A percentile compares a stretch with the other conserved stretches of the same genome.
These are phyloP conservation scores for Drosophila pectinifera DNA, from an alignment of 1,140 invertebrate species.

Conservation along the genomic window DNA sequence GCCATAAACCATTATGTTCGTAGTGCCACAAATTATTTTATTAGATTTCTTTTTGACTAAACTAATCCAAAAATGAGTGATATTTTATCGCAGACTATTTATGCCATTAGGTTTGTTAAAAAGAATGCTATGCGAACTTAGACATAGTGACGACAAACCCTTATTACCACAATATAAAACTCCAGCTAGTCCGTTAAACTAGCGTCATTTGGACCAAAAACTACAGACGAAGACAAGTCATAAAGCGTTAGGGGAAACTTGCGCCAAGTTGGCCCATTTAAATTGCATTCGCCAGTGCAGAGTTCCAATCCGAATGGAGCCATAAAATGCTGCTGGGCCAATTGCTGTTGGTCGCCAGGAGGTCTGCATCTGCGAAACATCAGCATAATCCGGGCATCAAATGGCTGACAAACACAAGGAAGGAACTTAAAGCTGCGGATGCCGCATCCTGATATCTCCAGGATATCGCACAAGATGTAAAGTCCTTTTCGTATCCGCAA, in stretches of 20 bases:
- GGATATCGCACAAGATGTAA: constrained; percentile 37
- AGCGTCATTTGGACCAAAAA: constrained; percentile 9
- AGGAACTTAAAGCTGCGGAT: constrained; percentile 36
- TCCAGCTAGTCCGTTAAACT: constrained; percentile 7
- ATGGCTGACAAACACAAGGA: constrained; percentile 36
- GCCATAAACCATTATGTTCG: too few species aligned
- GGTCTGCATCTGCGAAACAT: constrained; percentile 53
- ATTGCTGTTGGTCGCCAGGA: constrained; percentile 44
- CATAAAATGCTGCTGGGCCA: constrained; percentile 46
- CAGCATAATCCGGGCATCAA: constrained; percentile 41
- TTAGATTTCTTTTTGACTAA: not conserved
- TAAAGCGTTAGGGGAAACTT: constrained; percentile 36
- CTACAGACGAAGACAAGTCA: constrained; percentile 20
- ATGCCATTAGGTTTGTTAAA: not conserved
- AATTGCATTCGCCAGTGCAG: constrained; percentile 35
- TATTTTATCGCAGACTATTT: too few species aligned
- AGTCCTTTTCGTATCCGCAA: constrained; percentile 22
- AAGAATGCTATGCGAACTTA: not conserved
- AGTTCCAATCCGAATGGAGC: constrained; percentile 42
- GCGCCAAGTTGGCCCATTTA: constrained; percentile 22
- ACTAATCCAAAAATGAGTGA: too few species aligned
- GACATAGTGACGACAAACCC: not conserved
- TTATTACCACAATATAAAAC: constrained; percentile 24
- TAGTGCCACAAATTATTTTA: too few species aligned
- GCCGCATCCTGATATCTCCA: constrained; percentile 9